Evolutionary conservation across 2,113 vertebrate genomes (phyloP), one percentile per base, ranked within the genome.

Genomic region (Ameiurus melas): DNA sequence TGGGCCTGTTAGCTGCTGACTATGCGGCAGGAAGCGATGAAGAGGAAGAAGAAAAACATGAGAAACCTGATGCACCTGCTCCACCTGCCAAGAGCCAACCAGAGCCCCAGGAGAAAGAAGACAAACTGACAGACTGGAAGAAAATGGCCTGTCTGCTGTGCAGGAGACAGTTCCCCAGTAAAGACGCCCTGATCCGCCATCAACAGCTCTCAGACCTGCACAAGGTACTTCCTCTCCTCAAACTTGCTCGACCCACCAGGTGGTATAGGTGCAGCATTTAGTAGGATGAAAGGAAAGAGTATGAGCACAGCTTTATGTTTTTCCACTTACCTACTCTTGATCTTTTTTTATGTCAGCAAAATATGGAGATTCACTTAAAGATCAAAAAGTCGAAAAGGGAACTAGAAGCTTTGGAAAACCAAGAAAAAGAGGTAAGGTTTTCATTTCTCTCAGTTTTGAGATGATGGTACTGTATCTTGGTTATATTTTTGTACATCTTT

Each of bases 131-230:
- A 0, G 98, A 99, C 95, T 99, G 98, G 98, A 99, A 97, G 92
- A 99, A 99, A 92, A 96, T 99, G 95, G 98, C 98, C 84, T 99
- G 98, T 86, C 94, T 99, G 91, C 95, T 99, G 7, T 99, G 98
- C 93, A 95, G 98, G 93, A 96, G 98, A 85, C 98, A 99, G 92
- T 99, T 99, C 86, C 97, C 98, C 91, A 99, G 97, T 93, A 99
- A 98, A 93, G 98, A 99, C 66, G 97, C 97, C 83, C 94, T 99
- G 71, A 93, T 98, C 89, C 97, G 98, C 91, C 98, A 99, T 93
- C 98, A 99, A 92, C 97, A 99, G 93, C 97, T 99, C 33, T 99
- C 98, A 14, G 98, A 99, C 90, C 95, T 99, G 83, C 98, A 99
- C 93, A 99, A 98, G 96, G 98, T 99, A 95, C 14, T 5, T 36